Percentiles rank a stretch among this genome's conserved stretches.
phyloP scores from a whole-genome alignment of 2,888 invertebrate genomes.

The Vannuccia rotundouncinata region DNA sequence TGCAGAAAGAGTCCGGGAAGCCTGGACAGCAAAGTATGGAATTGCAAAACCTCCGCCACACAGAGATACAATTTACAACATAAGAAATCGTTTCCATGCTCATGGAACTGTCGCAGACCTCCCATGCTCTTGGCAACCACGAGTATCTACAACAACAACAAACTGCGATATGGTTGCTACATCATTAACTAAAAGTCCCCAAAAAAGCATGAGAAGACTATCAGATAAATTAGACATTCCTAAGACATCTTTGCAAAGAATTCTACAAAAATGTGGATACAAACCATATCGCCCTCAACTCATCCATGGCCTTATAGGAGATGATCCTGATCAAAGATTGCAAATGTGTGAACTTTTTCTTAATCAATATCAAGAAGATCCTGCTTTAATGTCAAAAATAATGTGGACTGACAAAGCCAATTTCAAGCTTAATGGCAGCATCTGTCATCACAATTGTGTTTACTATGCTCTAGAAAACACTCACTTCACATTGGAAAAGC shows the following conservation, averaged over 20 bases:
- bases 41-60: neutral
- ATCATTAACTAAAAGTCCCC: neutral
- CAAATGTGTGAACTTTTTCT: neutral
- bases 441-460: conserved; percentile 7
- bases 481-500: conserved; percentile 8
- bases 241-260: neutral
- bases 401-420: too few species aligned
- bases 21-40: neutral
- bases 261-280: neutral
- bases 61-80: neutral
- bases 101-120: neutral
- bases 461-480: conserved; percentile 1
- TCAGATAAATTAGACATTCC: neutral
- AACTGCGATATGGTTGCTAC: neutral
- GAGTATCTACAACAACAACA: neutral
- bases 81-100: neutral
- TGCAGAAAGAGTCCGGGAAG: neutral
- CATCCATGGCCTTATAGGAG: neutral
- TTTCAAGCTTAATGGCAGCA: too few species aligned
- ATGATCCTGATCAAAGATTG: neutral
- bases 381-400: too few species aligned
- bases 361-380: too few species aligned
- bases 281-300: neutral
- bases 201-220: neutral
- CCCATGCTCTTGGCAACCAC: neutral